A percentile compares a stretch with the other conserved stretches of the same genome.
Evolutionary conservation across 2,797 vertebrate species (phyloP).

Genomic region (Borostomias antarcticus): DNA sequence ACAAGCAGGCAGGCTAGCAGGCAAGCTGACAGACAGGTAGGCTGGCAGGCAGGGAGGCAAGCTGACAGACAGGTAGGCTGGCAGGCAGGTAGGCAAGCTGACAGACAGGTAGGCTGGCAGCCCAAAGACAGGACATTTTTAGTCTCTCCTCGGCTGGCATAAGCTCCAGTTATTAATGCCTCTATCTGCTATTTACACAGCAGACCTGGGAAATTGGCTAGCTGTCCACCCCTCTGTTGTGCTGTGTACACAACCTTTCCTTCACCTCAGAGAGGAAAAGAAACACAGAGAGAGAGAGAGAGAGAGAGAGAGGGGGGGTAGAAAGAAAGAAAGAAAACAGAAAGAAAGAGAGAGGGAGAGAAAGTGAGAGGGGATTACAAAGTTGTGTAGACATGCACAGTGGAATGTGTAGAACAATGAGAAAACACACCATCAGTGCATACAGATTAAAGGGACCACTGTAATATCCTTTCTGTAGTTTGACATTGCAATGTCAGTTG

Average conservation of each 20-base stretch:
- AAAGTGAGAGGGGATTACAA: background rate
- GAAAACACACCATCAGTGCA: background rate
- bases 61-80: background rate
- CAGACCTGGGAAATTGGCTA: conserved; percentile 19
- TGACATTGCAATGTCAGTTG: background rate
- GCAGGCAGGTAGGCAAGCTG: conserved; percentile 18
- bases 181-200: conserved; percentile 17
- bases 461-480: too few relatives aligned
- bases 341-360: too few relatives aligned
- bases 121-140: too few relatives aligned
- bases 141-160: background rate
- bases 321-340: too few relatives aligned
- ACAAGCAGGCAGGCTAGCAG: background rate
- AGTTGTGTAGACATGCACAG: background rate
- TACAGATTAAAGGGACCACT: background rate
- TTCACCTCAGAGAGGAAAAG: background rate
- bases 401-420: background rate
- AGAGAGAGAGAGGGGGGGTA: too few relatives aligned
- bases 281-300: background rate
- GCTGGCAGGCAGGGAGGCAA: background rate
- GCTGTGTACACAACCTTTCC: background rate
- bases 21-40: background rate
- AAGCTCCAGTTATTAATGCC: conserved; percentile 27
- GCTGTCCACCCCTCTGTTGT: background rate
- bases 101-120: conserved; percentile 22